Conservation (phyloP, 2,113 vertebrate species). For the Hiodon tergisus region DNA sequence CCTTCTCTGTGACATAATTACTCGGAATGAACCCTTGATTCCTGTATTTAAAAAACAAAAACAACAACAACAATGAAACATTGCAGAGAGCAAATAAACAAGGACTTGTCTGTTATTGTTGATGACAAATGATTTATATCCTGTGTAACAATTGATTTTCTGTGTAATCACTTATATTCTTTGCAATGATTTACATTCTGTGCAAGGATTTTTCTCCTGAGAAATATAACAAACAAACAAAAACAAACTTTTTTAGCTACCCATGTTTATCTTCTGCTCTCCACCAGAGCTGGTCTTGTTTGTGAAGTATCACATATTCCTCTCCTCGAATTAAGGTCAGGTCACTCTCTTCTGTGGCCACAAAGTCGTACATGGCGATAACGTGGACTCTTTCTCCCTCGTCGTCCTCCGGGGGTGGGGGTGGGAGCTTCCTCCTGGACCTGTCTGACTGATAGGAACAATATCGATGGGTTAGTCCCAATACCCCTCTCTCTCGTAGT, state of each 20-base stretch:
- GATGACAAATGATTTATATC: background rate
- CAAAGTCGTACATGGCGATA: slow-evolving; percentile 79
- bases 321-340: slow-evolving; percentile 62
- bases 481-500: too few relatives aligned
- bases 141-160: too few relatives aligned
- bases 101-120: background rate
- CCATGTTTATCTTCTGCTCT: slow-evolving; percentile 69
- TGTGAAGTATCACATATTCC: slow-evolving; percentile 74
- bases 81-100: background rate
- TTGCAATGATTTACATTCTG: background rate
- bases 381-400: slow-evolving; percentile 48
- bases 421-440: slow-evolving; percentile 64
- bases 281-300: slow-evolving; percentile 82
- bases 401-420: slow-evolving; percentile 46
- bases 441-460: slow-evolving; percentile 44
- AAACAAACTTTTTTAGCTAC: background rate
- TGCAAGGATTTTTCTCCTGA: background rate
- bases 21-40: slow-evolving; percentile 84
- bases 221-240: background rate
- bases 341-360: slow-evolving; percentile 62
- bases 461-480: background rate
- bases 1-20: slow-evolving; percentile 76
- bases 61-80: background rate
- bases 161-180: too few relatives aligned
- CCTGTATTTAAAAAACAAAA: slow-evolving; percentile 49